Evolutionary conservation across 2,113 vertebrate genomes (phyloP).

Genomic region (Tachysurus vachellii): DNA sequence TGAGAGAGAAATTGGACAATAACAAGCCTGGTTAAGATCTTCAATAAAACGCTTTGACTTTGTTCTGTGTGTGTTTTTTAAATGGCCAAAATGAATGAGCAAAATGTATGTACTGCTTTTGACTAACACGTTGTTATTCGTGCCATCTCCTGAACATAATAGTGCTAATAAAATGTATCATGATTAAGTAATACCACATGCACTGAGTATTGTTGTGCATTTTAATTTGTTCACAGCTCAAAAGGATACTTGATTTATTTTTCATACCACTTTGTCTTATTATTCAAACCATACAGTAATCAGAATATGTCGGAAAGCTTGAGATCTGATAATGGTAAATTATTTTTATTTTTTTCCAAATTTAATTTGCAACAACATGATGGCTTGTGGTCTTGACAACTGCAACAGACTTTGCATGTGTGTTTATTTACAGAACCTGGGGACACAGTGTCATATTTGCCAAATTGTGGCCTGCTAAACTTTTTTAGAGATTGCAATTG

Average conservation of each 20-base stretch:
- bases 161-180: not conserved
- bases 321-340: not conserved
- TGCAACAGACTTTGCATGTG: not conserved
- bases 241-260: not conserved
- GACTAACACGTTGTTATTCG: not conserved
- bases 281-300: too few species aligned
- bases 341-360: not conserved
- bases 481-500: too few species aligned
- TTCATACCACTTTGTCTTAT: not conserved
- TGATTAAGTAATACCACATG: not conserved
- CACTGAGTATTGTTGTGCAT: not conserved
- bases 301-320: not conserved
- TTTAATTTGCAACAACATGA: too few species aligned
- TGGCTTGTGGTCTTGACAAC: not conserved
- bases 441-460: too few species aligned
- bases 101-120: not conserved
- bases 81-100: not conserved
- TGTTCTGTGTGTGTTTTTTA: not conserved
- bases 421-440: not conserved
- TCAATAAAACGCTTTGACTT: conserved; percentile 16
- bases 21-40: not conserved
- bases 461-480: too few species aligned
- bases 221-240: not conserved
- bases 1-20: conserved; percentile 48
- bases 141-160: not conserved